phyloP scores from a whole-genome alignment of 2,113 vertebrate species.

The Otis tarda region DNA sequence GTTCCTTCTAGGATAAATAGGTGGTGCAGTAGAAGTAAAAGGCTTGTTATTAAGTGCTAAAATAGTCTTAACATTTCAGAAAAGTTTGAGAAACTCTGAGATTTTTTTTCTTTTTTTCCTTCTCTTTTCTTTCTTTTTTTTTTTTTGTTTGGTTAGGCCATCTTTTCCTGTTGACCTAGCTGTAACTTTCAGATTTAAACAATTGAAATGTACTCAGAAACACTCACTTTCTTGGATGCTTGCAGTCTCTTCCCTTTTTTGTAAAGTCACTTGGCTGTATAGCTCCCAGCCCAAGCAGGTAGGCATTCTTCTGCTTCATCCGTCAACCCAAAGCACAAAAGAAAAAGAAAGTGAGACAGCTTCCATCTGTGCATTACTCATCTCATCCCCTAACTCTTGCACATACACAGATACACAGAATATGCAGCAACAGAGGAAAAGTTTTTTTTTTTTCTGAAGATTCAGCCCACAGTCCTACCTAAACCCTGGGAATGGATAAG shows the following conservation, averaged over 20 bases:
- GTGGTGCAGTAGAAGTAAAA: neutral
- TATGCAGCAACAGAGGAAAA: neutral
- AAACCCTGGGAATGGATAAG: neutral
- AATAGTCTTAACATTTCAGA: neutral
- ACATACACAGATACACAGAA: neutral
- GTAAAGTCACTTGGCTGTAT: neutral
- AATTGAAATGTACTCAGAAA: neutral
- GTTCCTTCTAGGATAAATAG: neutral
- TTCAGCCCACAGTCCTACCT: neutral
- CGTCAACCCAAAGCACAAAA: neutral
- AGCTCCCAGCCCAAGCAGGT: neutral
- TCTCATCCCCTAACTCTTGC: neutral
- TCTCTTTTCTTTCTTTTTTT: neutral
- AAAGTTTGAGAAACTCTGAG: neutral
- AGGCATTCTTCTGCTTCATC: rapidly evolving
- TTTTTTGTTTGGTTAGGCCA: neutral
- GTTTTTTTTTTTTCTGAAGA: neutral
- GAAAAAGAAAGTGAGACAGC: neutral
- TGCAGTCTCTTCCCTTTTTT: neutral
- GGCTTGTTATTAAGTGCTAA: neutral
- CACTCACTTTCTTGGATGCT: neutral
- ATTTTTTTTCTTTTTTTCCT: neutral
- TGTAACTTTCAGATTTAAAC: neutral
- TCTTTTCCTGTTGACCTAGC: neutral
- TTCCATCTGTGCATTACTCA: neutral